These are phyloP conservation scores for Temnopleurus reevesii DNA, from an alignment of 53 echinoderm and acorn worm genomes.

Conservation along the genomic window DNA sequence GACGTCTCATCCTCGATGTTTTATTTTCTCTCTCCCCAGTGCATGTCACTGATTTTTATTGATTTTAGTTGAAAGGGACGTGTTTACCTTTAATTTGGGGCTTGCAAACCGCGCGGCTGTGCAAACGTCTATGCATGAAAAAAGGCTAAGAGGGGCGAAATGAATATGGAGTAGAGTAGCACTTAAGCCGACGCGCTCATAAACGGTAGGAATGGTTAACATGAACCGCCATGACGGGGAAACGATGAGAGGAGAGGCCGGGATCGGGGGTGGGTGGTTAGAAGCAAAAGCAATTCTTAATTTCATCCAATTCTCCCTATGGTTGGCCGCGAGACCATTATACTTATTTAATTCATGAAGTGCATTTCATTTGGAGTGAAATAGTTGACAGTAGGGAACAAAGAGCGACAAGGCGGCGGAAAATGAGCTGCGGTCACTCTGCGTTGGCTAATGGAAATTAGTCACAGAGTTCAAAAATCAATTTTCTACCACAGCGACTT, in stretches of 20 bases:
- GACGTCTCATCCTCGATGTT: neutral
- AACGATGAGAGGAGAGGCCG: neutral
- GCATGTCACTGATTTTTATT: neutral
- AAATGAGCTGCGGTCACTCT: neutral
- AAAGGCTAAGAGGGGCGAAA: neutral
- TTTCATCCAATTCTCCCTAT: neutral
- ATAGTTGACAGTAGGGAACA: neutral
- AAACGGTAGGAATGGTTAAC: neutral
- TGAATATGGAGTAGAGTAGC: neutral
- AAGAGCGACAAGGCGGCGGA: neutral
- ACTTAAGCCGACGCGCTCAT: neutral
- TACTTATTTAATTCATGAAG: slow-evolving; percentile 25
- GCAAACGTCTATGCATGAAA: neutral
- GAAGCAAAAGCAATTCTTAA: neutral
- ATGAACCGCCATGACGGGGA: neutral
- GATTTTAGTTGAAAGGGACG: slow-evolving; percentile 19
- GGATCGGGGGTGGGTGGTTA: neutral
- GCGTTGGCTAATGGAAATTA: slow-evolving; percentile 17
- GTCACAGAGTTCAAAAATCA: neutral
- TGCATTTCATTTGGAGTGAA: neutral
- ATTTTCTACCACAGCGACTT: neutral
- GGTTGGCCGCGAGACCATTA: slow-evolving; percentile 23
- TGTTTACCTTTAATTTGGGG: slow-evolving; percentile 29
- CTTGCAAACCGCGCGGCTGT: neutral
- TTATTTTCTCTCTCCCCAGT: neutral